Base-by-base conservation (phyloP, 2,113 vertebrate genomes). In the Lophius piscatorius region DNA sequence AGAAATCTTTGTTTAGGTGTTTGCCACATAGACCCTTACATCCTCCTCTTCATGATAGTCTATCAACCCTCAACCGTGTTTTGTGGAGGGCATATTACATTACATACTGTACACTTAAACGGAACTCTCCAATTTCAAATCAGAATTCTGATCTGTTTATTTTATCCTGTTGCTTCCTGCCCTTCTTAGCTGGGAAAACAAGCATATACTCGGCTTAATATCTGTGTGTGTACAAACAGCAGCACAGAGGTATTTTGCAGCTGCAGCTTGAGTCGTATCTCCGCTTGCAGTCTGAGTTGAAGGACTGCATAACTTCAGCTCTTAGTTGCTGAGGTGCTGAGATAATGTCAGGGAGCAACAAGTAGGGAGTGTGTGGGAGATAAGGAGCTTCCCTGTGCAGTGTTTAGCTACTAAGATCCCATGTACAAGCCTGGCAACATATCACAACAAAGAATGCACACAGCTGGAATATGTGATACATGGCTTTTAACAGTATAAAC, bases 301-400 rank as follows among this genome's bases (percentile, higher is more conserved):
- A 26, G 42, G 56, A 33, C 63, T 75, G 70, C 75, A 52, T 55
- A 76, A 73, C 74, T 81, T 76, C 61, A 56, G 50, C 46, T 67
- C 60, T 34, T 66, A 44, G 51, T 68, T 76, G 73, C 65, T 29
- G 57, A 74, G 65, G 47, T 39, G 63, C 51, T 74, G 9, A 46
- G 81, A 84, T 82, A 77, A 49, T 72, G 79, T 79, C 76, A 76
- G 50, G 35, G 16, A 67, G 57, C 70, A 39, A 47, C 78, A 50
- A 67, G 72, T 51, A 72, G 51, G 46, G 49, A 69, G 68, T 56
- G 63, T 73, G 69, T 35, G 26, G 60, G 26, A 71, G 78, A 83
- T 78, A 44, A 63, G 39, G 41, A 54, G 60, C 51, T 61, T 69
- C 41, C 41, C 48, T 76, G 26, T 41, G 33, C 67, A 52, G 60